Percentiles rank a stretch among this genome's conserved stretches.
These are phyloP conservation scores for Chrysaora quinquecirrha DNA, from an alignment of 30 jellyfish, hydroid and myxozoan genomes.

Conservation along the genomic window DNA sequence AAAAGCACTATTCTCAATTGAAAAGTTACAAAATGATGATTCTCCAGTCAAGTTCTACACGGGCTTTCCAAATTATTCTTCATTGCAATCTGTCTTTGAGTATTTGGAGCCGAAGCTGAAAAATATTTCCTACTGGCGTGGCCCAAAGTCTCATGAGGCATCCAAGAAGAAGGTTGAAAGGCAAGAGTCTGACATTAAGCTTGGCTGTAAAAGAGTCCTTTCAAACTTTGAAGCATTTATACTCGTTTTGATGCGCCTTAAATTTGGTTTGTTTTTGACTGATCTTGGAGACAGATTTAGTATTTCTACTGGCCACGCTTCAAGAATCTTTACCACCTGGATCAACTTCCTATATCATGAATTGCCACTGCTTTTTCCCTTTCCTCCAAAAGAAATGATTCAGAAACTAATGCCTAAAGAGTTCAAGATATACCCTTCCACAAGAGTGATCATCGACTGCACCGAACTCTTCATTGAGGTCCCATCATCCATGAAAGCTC, in stretches of 20 bases:
- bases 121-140: constrained; percentile 18
- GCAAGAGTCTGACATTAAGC: too few species aligned
- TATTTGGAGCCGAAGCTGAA: constrained; percentile 24
- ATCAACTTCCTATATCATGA: constrained; percentile 34
- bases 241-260: constrained; percentile 26
- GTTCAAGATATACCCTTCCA: too few species aligned
- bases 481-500: constrained; percentile 37
- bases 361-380: constrained; percentile 30
- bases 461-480: constrained; percentile 61
- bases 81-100: constrained; percentile 4
- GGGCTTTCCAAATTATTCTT: constrained; percentile 11
- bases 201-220: too few species aligned
- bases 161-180: too few species aligned
- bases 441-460: constrained; percentile 54
- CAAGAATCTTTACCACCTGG: too few species aligned
- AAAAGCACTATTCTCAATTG: constrained; percentile 2
- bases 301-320: constrained; percentile 43
- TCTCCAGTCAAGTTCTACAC: constrained; percentile 5
- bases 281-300: constrained; percentile 26
- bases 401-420: constrained; percentile 43
- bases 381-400: constrained; percentile 40
- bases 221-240: constrained; percentile 22
- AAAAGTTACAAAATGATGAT: constrained; percentile 25
- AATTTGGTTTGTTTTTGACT: constrained; percentile 26
- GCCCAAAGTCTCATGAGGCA: neutral